phyloP scores from a whole-genome alignment of 2,888 invertebrate species.

The Lymantria dispar region DNA sequence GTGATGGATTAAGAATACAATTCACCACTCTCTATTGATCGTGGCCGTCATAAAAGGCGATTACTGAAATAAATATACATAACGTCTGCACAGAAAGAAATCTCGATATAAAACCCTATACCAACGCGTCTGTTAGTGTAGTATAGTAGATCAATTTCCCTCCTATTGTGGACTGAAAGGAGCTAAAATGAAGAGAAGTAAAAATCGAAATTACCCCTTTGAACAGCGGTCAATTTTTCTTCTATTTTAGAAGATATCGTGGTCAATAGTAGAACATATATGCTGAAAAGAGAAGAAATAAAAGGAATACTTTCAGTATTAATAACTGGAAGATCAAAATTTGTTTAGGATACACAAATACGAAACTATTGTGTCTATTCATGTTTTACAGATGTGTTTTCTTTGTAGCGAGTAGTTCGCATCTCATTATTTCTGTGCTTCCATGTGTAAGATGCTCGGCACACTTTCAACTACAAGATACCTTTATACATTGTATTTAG shows the following conservation, averaged over 20 bases:
- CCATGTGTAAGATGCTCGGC: conserved; percentile 53
- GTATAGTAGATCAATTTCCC: no score
- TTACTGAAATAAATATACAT: no score
- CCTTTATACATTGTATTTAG: conserved; percentile 15
- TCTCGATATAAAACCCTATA: no score
- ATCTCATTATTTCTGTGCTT: conserved; percentile 68
- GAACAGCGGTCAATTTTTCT: no score
- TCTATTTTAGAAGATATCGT: no score
- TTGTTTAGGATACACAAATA: not conserved
- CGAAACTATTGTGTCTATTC: conserved; percentile 26
- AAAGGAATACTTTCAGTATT: not conserved
- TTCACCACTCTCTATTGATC: not conserved
- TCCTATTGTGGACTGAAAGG: no score
- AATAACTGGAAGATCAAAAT: not conserved
- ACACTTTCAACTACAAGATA: conserved; percentile 29
- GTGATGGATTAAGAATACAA: not conserved
- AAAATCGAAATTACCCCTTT: no score
- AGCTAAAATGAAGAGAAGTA: no score
- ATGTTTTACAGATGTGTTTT: conserved; percentile 35
- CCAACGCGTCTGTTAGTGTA: no score
- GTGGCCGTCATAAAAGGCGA: no score
- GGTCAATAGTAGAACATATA: not conserved
- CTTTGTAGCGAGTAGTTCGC: conserved; percentile 57
- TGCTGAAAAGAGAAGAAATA: not conserved
- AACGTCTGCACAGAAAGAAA: no score